These are phyloP conservation scores for Motacilla alba DNA, from an alignment of 2,113 vertebrate genomes.

Conservation along the genomic window DNA sequence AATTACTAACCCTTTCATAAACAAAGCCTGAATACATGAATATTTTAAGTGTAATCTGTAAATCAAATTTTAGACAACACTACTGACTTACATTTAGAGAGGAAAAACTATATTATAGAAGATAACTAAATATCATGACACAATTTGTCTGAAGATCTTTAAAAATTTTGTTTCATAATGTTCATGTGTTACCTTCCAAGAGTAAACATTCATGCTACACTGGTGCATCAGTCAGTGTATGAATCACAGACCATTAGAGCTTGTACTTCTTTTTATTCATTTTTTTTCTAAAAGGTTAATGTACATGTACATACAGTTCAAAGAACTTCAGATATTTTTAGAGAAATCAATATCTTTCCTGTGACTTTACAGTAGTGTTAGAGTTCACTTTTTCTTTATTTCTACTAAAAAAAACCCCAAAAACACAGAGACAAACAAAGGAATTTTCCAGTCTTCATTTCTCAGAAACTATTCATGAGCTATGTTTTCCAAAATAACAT, in stretches of 20 bases:
- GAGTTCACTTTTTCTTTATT: neutral
- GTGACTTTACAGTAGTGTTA: neutral
- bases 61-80: neutral
- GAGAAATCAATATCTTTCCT: slow-evolving; percentile 55
- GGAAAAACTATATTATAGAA: neutral
- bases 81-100: neutral
- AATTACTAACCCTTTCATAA: neutral
- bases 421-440: neutral
- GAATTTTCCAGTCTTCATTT: slow-evolving; percentile 27
- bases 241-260: neutral
- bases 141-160: neutral
- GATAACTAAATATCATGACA: neutral
- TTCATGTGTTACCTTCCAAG: neutral
- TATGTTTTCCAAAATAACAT: neutral
- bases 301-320: slow-evolving; percentile 47
- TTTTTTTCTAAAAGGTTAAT: slow-evolving; percentile 39
- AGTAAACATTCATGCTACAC: neutral
- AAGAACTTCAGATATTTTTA: slow-evolving; percentile 59
- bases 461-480: neutral
- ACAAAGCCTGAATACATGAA: neutral
- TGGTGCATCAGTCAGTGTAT: neutral
- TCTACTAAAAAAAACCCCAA: neutral
- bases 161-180: neutral
- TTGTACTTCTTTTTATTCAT: neutral
- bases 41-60: neutral